Evolutionary conservation across 2,888 invertebrate genomes (phyloP), one percentile per base, ranked within the genome.

Genomic region (Kuschelorhynchus macadamiae): DNA sequence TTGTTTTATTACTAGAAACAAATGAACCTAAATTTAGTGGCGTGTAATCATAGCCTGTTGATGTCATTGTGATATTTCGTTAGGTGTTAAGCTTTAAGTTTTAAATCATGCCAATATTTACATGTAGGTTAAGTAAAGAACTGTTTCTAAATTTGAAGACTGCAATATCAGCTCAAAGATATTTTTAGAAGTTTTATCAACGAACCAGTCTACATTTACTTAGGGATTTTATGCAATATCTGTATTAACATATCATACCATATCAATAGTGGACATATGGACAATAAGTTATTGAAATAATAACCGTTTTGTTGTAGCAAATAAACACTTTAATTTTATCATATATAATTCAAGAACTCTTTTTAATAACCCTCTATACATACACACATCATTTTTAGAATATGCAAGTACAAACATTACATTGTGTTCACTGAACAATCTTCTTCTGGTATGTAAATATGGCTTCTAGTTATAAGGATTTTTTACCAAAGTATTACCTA

Each of bases 1-100:
- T 53, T 14, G 21, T 62, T 52, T 53, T 21, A 33, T 53, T 25
- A n/a, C 32, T 9, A 21, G 39, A 17, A 41, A 18, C n/a, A n/a
- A n/a, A n/a, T n/a, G n/a, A n/a, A n/a, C n/a, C n/a, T n/a, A n/a
- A n/a, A n/a, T n/a, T n/a, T n/a, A n/a, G n/a, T n/a, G n/a, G n/a
- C n/a, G n/a, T n/a, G n/a, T n/a, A 49, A 39, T 18, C 11, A 21
- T 52, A 59, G 59, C 59, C 33, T 46, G 60, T 55, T 47, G 46
- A 44, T 47, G 61, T 67, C 47, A 67, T 57, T 67, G 67, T 67
- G 67, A 67, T 67, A 67, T 60, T 60, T 61, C 36, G 62, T 42
- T 64, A 64, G 56, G 36, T 41, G 39, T 61, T 59, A 59, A n/a
- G n/a, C n/a, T n/a, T n/a, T n/a, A n/a, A 49, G 50, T 67, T 39